Evolutionary conservation across 2,888 invertebrate species (phyloP).

Genomic region (Netelia virgata): DNA sequence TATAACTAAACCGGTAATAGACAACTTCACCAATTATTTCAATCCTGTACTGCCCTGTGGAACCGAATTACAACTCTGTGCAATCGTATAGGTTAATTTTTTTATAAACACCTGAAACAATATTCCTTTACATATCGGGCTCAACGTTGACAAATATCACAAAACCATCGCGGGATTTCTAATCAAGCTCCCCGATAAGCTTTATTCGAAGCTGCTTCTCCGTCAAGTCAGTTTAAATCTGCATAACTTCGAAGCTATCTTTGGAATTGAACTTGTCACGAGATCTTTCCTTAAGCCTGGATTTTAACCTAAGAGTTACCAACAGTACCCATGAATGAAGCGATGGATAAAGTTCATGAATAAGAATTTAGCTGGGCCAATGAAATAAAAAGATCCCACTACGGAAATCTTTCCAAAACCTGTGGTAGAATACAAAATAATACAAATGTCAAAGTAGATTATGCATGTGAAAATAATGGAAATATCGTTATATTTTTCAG

Average conservation of each 20-base stretch:
- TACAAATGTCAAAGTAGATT: neutral
- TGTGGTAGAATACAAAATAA: neutral
- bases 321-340: neutral
- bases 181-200: neutral
- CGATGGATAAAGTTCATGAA: neutral
- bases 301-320: no score
- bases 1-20: no score
- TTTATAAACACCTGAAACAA: no score
- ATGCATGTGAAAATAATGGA: neutral
- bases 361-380: neutral
- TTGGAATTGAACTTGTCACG: neutral
- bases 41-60: no score
- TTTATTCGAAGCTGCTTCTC: slow-evolving; percentile 2
- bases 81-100: no score
- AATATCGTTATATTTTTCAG: slow-evolving; percentile 81
- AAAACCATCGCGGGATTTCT: slow-evolving; percentile 27
- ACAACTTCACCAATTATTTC: no score
- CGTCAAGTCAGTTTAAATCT: slow-evolving; percentile 58
- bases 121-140: neutral
- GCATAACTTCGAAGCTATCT: slow-evolving; percentile 28
- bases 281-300: neutral
- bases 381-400: neutral
- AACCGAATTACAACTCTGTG: no score
- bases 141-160: neutral
- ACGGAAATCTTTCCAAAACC: neutral